These are phyloP conservation scores for Megalurothrips usitatus DNA, from an alignment of 2,888 invertebrate species.

Conservation along the genomic window DNA sequence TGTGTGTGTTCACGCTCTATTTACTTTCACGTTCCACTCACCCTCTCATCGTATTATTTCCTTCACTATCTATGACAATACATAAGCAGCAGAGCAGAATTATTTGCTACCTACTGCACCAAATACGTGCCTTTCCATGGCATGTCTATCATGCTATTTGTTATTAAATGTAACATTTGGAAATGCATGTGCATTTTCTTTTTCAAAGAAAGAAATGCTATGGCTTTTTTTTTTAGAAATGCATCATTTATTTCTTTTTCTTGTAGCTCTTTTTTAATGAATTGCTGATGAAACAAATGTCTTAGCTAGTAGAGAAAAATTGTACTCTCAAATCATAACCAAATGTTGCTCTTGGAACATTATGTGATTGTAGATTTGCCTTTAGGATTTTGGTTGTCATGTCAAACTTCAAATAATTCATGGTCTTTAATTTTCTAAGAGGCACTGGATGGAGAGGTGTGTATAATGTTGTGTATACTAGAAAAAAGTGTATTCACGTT, in stretches of 20 bases:
- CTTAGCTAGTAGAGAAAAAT: too few species aligned
- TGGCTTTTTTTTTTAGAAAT: neutral
- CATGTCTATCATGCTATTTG: too few species aligned
- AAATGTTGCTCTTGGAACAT: too few species aligned
- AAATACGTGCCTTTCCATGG: too few species aligned
- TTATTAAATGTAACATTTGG: too few species aligned
- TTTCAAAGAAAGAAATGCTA: neutral
- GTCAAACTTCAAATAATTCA: neutral
- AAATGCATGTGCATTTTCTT: neutral
- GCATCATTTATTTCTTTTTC: neutral
- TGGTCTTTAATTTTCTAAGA: neutral
- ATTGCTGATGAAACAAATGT: neutral
- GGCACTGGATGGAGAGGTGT: neutral
- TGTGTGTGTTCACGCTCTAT: neutral
- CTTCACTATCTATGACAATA: neutral
- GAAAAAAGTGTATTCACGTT: neutral
- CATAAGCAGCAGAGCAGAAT: slow-evolving; percentile 14
- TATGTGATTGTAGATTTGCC: neutral
- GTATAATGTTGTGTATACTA: slow-evolving; percentile 16
- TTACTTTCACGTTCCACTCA: neutral
- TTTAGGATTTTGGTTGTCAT: neutral
- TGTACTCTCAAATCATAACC: too few species aligned
- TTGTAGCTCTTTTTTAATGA: neutral
- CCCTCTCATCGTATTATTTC: slow-evolving; percentile 5
- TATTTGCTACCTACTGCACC: neutral